Conservation (phyloP, 2,113 vertebrate species). For the Nipponia nippon region DNA sequence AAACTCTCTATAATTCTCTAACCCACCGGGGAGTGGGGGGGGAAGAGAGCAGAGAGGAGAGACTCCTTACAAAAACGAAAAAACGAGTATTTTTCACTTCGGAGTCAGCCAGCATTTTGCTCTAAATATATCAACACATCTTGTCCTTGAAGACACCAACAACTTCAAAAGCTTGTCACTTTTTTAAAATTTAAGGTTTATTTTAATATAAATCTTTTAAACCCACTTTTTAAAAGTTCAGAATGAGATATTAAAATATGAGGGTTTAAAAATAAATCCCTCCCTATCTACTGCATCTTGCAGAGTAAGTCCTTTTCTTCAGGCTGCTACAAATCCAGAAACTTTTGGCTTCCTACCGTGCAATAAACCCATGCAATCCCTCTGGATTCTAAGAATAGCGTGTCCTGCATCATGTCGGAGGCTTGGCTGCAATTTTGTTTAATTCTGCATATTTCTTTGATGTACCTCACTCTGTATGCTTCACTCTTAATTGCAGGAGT, state of each 20-base stretch:
- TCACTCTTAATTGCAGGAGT: not conserved
- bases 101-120: not conserved
- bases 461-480: not conserved
- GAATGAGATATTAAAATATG: not conserved
- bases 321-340: not conserved
- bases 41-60: not conserved
- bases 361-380: not conserved
- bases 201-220: not conserved
- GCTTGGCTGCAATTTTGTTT: not conserved
- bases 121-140: not conserved
- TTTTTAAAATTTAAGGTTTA: not conserved
- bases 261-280: not conserved
- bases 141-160: not conserved
- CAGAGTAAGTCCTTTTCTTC: not conserved
- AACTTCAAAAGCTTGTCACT: not conserved
- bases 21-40: not conserved
- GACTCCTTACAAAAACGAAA: not conserved
- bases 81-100: not conserved
- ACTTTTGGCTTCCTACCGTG: not conserved
- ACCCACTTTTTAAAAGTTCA: not conserved
- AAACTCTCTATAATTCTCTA: not conserved
- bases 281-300: not conserved
- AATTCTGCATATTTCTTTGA: not conserved
- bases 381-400: not conserved
- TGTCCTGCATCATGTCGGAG: not conserved